Evolutionary conservation across 2,113 vertebrate genomes (phyloP).

Genomic region (Ascaphus truei): DNA sequence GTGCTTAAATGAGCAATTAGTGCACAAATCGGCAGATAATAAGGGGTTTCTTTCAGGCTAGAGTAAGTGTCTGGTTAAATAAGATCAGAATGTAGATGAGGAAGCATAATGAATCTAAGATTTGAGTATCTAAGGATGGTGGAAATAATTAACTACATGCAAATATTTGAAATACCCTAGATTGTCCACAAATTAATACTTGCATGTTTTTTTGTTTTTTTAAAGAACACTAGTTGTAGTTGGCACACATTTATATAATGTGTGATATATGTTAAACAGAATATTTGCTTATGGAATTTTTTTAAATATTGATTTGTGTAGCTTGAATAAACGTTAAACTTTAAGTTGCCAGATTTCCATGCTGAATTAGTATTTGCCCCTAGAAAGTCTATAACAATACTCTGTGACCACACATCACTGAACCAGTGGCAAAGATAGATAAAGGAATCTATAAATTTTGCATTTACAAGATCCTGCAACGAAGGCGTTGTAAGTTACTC

Average conservation of each 20-base stretch:
- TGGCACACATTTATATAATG: not conserved
- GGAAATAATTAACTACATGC: too few species aligned
- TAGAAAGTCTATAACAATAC: not conserved
- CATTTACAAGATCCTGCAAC: slow-evolving; percentile 99
- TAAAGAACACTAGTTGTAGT: too few species aligned
- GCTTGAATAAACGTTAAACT: too few species aligned
- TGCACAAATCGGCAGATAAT: too few species aligned
- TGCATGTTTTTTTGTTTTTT: not conserved
- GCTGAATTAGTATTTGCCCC: not conserved
- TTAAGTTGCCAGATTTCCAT: too few species aligned
- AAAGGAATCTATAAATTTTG: slow-evolving; percentile 99
- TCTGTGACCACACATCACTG: slow-evolving; percentile 86
- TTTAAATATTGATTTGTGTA: not conserved
- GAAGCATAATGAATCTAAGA: too few species aligned
- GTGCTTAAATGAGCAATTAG: too few species aligned
- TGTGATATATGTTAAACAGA: not conserved
- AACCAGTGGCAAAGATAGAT: slow-evolving; percentile 93
- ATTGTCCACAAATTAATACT: not conserved
- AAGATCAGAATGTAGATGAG: too few species aligned
- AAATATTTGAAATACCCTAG: too few species aligned
- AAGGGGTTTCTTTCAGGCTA: too few species aligned
- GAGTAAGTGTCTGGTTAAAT: too few species aligned
- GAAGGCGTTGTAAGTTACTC: slow-evolving; percentile 99
- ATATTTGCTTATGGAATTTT: not conserved
- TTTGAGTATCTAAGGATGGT: too few species aligned